phyloP scores from a whole-genome alignment of 2,113 vertebrate species.

The Sinocyclocheilus rhinocerous region DNA sequence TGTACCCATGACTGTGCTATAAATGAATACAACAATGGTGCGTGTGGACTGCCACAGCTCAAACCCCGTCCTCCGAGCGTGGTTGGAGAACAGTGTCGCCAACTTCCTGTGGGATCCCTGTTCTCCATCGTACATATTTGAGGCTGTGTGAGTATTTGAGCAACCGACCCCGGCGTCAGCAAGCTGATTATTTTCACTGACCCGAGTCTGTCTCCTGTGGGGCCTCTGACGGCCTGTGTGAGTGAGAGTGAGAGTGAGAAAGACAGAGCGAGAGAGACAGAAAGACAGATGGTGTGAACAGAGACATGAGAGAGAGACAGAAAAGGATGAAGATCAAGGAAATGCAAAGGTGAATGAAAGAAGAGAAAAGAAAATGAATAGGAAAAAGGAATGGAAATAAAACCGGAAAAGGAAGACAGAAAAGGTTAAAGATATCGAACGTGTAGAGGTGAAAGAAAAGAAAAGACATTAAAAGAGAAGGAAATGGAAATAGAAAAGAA shows the following conservation, averaged over 20 bases:
- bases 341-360: neutral
- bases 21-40: constrained; percentile 14
- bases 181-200: constrained; percentile 79
- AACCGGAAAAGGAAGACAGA: too few relatives aligned
- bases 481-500: too few relatives aligned
- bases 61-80: constrained; percentile 29
- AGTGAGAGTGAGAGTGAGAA: neutral
- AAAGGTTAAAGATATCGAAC: too few relatives aligned
- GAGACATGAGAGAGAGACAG: neutral
- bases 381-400: neutral
- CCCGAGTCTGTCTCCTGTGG: constrained; percentile 74
- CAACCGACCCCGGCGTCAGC: constrained; percentile 78
- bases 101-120: constrained; percentile 81
- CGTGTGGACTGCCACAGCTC: neutral
- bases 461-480: too few relatives aligned
- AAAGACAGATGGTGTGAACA: too few relatives aligned
- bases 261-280: neutral
- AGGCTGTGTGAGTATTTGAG: constrained; percentile 50
- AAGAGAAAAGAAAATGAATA: neutral
- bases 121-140: constrained; percentile 59
- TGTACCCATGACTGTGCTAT: neutral
- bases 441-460: too few relatives aligned
- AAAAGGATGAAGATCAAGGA: neutral
- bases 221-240: constrained; percentile 65
- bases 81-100: constrained; percentile 63